A percentile compares a stretch with the other conserved stretches of the same genome.
phyloP scores from a whole-genome alignment of 2,888 invertebrate genomes.

The Dastarcus helophoroides region DNA sequence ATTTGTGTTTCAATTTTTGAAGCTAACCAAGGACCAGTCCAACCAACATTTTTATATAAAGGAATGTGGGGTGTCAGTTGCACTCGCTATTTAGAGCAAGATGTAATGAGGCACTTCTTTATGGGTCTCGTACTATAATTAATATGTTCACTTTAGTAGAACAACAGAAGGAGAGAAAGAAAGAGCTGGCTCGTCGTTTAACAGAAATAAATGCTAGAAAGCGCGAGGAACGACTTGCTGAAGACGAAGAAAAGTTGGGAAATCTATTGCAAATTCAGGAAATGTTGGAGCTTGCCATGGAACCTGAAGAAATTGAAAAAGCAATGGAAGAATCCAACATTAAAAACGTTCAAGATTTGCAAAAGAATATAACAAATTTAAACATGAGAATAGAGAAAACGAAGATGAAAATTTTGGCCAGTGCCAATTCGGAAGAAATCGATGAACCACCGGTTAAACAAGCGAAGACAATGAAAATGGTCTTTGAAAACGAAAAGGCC shows the following conservation, averaged over 20 bases:
- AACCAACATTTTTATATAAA: too few species aligned
- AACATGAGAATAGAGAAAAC: constrained; percentile 65
- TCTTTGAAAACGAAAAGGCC: constrained; percentile 34
- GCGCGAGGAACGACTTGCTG: constrained; percentile 74
- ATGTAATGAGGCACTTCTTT: too few species aligned
- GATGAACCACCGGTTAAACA: constrained; percentile 36
- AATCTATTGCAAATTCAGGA: constrained; percentile 67
- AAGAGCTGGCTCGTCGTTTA: constrained; percentile 72
- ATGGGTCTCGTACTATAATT: too few species aligned
- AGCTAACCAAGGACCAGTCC: too few species aligned
- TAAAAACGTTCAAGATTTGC: constrained; percentile 66
- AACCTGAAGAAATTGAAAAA: constrained; percentile 47
- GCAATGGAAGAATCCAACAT: constrained; percentile 66
- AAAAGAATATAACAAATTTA: constrained; percentile 57
- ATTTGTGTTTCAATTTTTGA: too few species aligned
- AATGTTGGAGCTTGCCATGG: constrained; percentile 62
- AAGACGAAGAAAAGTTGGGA: constrained; percentile 78
- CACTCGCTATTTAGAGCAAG: too few species aligned
- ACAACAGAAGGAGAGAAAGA: constrained; percentile 76
- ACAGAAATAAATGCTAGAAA: constrained; percentile 85
- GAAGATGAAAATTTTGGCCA: constrained; percentile 61
- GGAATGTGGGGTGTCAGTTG: too few species aligned
- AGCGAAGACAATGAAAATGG: constrained; percentile 34
- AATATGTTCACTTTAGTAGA: constrained; percentile 43
- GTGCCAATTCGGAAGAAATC: constrained; percentile 52